These are phyloP conservation scores for Pterobdella sp. DNA, from an alignment of 2,888 invertebrate species.

Conservation along the genomic window DNA sequence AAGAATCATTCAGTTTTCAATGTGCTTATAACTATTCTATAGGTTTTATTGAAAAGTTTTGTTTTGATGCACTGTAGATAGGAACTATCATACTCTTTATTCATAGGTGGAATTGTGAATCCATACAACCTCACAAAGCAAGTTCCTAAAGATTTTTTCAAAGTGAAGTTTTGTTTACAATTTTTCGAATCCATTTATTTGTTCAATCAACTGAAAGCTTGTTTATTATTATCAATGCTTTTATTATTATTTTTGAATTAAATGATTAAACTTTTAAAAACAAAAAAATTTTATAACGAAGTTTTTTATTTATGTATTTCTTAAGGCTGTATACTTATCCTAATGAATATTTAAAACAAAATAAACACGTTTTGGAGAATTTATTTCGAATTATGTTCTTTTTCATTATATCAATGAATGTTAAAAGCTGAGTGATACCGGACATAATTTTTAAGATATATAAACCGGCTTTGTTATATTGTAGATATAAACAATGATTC, in stretches of 20 bases:
- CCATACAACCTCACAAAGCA: conserved; percentile 42
- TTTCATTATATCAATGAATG: too few species aligned
- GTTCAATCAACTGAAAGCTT: background rate
- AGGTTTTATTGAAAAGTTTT: background rate
- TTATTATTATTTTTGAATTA: background rate
- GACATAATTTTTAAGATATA: too few species aligned
- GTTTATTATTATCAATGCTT: background rate
- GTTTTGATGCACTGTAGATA: background rate
- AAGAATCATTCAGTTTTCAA: background rate
- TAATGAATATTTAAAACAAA: too few species aligned
- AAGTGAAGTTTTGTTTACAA: conserved; percentile 30
- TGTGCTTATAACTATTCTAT: background rate
- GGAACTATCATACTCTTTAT: background rate
- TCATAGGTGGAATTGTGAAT: conserved; percentile 48
- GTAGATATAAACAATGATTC: too few species aligned
- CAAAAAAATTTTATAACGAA: too few species aligned
- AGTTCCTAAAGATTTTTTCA: conserved; percentile 37
- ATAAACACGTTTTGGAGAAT: too few species aligned
- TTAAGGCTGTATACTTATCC: too few species aligned
- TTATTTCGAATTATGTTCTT: too few species aligned
- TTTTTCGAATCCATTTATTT: background rate
- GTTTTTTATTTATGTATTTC: too few species aligned
- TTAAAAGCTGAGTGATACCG: too few species aligned
- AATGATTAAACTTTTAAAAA: background rate
- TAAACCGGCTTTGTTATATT: too few species aligned